Evolutionary conservation across 2,888 invertebrate species (phyloP).

Genomic region (Harpagoxenus sublaevis): DNA sequence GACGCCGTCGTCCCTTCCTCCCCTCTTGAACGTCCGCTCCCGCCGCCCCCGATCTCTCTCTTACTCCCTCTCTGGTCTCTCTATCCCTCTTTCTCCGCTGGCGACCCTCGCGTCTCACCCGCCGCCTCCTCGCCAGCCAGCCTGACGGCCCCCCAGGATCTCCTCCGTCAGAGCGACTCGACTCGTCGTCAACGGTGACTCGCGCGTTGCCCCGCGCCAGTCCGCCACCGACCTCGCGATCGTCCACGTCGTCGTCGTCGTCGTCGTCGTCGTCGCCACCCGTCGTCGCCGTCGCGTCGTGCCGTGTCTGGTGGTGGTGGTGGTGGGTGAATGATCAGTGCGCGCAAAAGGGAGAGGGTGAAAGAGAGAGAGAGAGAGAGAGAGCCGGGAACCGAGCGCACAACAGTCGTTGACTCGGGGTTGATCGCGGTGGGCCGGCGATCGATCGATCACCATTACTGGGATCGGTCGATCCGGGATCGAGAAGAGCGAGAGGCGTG

Average conservation of each 20-base stretch:
- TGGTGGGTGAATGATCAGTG: conserved; percentile 49
- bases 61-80: conserved; percentile 30
- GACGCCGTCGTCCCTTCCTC: conserved; percentile 72
- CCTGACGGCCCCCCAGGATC: conserved; percentile 70
- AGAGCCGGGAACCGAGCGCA: conserved; percentile 2
- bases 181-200: conserved; percentile 72
- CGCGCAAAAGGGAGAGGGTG: conserved; percentile 1
- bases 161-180: conserved; percentile 74
- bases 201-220: conserved; percentile 72
- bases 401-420: conserved; percentile 25
- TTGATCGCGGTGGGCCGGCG: neutral
- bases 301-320: conserved; percentile 47
- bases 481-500: neutral
- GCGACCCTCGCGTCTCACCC: conserved; percentile 47
- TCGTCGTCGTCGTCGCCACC: conserved; percentile 60
- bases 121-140: conserved; percentile 60
- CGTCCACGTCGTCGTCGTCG: conserved; percentile 70
- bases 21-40: conserved; percentile 55
- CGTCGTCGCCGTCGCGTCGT: conserved; percentile 47
- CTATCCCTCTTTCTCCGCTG: conserved; percentile 21
- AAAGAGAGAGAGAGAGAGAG: conserved; percentile 10
- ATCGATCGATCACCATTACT: conserved; percentile 10
- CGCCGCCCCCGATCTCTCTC: conserved; percentile 60
- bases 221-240: conserved; percentile 75
- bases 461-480: conserved; percentile 17